These are phyloP conservation scores for Dioctria linearis DNA, from an alignment of 2,888 invertebrate genomes.

Conservation along the genomic window DNA sequence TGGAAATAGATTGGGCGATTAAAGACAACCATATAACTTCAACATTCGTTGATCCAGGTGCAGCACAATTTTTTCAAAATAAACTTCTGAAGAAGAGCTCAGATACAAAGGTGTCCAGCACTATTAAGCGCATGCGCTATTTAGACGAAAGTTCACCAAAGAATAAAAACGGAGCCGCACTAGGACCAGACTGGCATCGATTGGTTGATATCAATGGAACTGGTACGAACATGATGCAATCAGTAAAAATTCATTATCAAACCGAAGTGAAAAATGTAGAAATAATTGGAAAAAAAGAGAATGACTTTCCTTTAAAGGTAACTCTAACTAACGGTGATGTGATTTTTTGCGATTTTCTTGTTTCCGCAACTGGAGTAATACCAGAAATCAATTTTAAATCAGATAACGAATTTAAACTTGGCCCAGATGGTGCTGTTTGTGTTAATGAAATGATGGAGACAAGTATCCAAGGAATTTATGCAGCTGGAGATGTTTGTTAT, in stretches of 20 bases:
- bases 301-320: slow-evolving; percentile 80
- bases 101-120: slow-evolving; percentile 60
- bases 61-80: slow-evolving; percentile 90
- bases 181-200: slow-evolving; percentile 97
- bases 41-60: slow-evolving; percentile 96
- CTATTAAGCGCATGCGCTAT: slow-evolving; percentile 79
- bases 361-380: slow-evolving; percentile 95
- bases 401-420: slow-evolving; percentile 73
- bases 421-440: slow-evolving; percentile 84
- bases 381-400: slow-evolving; percentile 77
- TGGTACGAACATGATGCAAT: slow-evolving; percentile 65
- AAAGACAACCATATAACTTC: slow-evolving; percentile 94
- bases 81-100: slow-evolving; percentile 66
- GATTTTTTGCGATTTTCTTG: slow-evolving; percentile 88
- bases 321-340: slow-evolving; percentile 80
- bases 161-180: slow-evolving; percentile 83
- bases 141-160: slow-evolving; percentile 73
- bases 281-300: slow-evolving; percentile 60
- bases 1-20: slow-evolving; percentile 93
- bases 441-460: slow-evolving; percentile 92
- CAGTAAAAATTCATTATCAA: slow-evolving; percentile 77
- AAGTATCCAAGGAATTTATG: slow-evolving; percentile 83
- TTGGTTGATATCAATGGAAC: slow-evolving; percentile 76
- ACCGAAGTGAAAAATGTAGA: slow-evolving; percentile 71
- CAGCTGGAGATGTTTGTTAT: slow-evolving; percentile 95